Evolutionary conservation across 2,113 vertebrate species (phyloP), one percentile per base, ranked within the genome.

Genomic region (Gorsachius goisagi): DNA sequence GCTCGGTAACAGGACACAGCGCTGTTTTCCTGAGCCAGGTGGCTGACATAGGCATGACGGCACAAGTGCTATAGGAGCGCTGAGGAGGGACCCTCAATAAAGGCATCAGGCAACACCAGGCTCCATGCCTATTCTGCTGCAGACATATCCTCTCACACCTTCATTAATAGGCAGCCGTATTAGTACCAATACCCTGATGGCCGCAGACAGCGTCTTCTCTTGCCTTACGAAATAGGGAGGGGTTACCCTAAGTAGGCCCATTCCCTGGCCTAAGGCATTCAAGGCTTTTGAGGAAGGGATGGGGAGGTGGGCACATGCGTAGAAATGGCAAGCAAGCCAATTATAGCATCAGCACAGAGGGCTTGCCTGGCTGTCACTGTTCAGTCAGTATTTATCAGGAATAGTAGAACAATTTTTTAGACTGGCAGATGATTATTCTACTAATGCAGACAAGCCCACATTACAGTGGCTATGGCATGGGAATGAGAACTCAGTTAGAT

Each of bases 251-350:
- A 44, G 9, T 23, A 50, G 26, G 37, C 20, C 60, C 2, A 0
- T 63, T 56, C 20, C 6, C 16, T 26, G 20, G 27, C 0, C 0
- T 44, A 30, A 55, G 27, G 55, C 30, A 24, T 39, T 47, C 18
- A 14, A n/a, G 27, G 33, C 19, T 63, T 60, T 37, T 47, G 60
- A 58, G 56, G 33, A 10, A 79, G 60, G 44, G 56, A n/a, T 52
- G 24, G 21, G 15, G 20, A 75, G 35, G 35, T n/a, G 27, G 2
- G 18, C 4, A 3, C 20, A 41, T 0, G 4, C 2, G 0, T 9
- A 12, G 62, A 13, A 75, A 52, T 35, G 33, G 18, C 23, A 58
- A 27, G 28, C 27, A 33, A 74, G 44, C 12, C n/a, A 33, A 5
- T 35, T 39, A 32, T 9, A 14, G 19, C 24, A 15, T 32, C 6